These are phyloP conservation scores for Neelides folsomi DNA, from an alignment of 2,888 invertebrate species.

Conservation along the genomic window DNA sequence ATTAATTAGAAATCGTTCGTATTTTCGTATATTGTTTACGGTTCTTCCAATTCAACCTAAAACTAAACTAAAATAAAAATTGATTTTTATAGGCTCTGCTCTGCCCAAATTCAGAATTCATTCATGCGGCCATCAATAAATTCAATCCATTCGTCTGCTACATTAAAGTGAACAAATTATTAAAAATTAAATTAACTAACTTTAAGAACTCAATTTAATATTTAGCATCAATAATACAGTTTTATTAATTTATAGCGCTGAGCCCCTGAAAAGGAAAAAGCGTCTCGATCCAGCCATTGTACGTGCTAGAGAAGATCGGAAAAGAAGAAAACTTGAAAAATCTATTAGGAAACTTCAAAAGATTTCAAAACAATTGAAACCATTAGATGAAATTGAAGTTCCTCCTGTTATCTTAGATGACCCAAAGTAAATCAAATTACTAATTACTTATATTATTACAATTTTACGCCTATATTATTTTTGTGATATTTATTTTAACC, in stretches of 20 bases:
- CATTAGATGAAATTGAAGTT: conserved; percentile 73
- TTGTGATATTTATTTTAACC: background rate
- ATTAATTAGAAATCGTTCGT: too few relatives aligned
- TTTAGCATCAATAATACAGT: conserved; percentile 1
- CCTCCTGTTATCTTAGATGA: conserved; percentile 53
- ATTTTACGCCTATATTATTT: background rate
- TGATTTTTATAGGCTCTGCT: too few relatives aligned
- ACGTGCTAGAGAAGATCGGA: conserved; percentile 67
- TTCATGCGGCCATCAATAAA: too few relatives aligned
- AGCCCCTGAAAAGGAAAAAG: conserved; percentile 82
- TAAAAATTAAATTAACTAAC: background rate
- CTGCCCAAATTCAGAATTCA: too few relatives aligned
- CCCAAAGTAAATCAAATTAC: conserved; percentile 43
- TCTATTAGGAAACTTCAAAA: conserved; percentile 69
- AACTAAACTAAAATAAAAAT: too few relatives aligned
- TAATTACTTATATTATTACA: background rate
- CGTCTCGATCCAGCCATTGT: conserved; percentile 66
- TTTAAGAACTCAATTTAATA: too few relatives aligned
- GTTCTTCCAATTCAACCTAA: too few relatives aligned
- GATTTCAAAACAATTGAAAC: conserved; percentile 69
- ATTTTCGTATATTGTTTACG: too few relatives aligned
- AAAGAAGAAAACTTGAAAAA: conserved; percentile 69
- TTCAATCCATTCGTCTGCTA: too few relatives aligned
- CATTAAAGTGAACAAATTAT: too few relatives aligned
- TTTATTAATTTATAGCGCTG: conserved; percentile 46